Evolutionary conservation across 1,140 invertebrate species (phyloP), one percentile per base, ranked within the genome.

Genomic region (Sitophilus oryzae): DNA sequence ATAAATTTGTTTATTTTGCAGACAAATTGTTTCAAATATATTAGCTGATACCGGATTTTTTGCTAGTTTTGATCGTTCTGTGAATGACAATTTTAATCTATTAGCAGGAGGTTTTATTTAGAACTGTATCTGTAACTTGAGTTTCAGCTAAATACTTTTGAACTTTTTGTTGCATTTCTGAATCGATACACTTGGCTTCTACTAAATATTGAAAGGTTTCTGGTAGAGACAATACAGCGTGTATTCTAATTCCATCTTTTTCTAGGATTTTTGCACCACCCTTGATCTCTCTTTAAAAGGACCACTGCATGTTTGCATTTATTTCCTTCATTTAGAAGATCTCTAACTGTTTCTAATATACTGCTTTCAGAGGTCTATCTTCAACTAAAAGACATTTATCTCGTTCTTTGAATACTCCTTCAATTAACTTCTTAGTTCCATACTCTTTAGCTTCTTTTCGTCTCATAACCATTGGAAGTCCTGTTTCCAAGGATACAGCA

Each of bases 361-460:
- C 93, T 97, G 1, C 84, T 84, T 0, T 96, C 96, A 62, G 89
- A 93, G 1, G 94, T 96, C 0, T 89, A 77, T 99, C 96, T 77
- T 99, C 96, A 41, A 99, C 82, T 44, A 99, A 90, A 0, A 98
- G 68, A 66, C 92, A 96, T 2, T 70, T 82, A 54, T 95, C 82
- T 1, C 88, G 89, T 34, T 73, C 64, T 43, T 83, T 77, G 66
- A 82, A 98, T 43, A 82, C 77, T 0, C 96, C 97, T 76, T 99
- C 96, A 38, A 99, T 86, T 15, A 96, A 67, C 71, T 96, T 94
- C 70, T 94, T 97, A 3, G 94, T 98, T 0, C 96, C 96, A 75
- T 99, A 96, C 2, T 80, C 75, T 73, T 99, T 99, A 0, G 84
- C 81, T 76, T 98, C 94, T 72, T 90, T 90, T 91, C 66, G 89